These are phyloP conservation scores for Drosophila pachea DNA, from an alignment of 1,140 invertebrate genomes.

Conservation along the genomic window DNA sequence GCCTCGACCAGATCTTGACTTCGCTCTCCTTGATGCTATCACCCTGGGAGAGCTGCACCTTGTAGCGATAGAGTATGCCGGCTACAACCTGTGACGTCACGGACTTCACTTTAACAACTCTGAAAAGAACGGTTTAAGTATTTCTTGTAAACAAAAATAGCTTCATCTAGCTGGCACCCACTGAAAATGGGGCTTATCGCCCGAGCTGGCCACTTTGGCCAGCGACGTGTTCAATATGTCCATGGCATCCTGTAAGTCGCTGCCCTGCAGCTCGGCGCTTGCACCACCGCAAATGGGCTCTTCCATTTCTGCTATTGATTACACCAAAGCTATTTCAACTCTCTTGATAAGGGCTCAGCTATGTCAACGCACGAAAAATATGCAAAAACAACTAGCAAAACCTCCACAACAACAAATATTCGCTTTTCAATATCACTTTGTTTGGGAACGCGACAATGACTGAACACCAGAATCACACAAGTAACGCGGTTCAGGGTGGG, in stretches of 20 bases:
- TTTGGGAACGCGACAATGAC: constrained; percentile 29
- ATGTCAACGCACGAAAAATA: background rate
- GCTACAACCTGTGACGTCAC: constrained; percentile 55
- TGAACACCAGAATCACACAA: constrained; percentile 19
- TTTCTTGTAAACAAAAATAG: background rate
- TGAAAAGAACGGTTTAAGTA: background rate
- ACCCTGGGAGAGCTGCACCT: constrained; percentile 53
- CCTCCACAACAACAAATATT: background rate
- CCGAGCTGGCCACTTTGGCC: constrained; percentile 22
- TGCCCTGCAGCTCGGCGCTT: constrained; percentile 10
- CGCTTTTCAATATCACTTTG: constrained; percentile 25
- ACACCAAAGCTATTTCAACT: background rate
- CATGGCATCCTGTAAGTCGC: constrained; percentile 28
- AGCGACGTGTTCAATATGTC: constrained; percentile 34
- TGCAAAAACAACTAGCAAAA: background rate
- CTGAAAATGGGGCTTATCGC: constrained; percentile 47
- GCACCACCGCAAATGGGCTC: constrained; percentile 22
- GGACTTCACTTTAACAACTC: constrained; percentile 46
- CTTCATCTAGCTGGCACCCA: constrained; percentile 6
- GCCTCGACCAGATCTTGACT: constrained; percentile 49
- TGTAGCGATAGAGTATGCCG: constrained; percentile 43
- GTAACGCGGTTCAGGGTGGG: constrained; percentile 8
- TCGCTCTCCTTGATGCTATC: constrained; percentile 43
- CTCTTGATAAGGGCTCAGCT: background rate
- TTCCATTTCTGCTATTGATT: constrained; percentile 14